Evolutionary conservation across 1,140 invertebrate species (phyloP), one percentile per base, ranked within the genome.

Genomic region (Solenopsis invicta): DNA sequence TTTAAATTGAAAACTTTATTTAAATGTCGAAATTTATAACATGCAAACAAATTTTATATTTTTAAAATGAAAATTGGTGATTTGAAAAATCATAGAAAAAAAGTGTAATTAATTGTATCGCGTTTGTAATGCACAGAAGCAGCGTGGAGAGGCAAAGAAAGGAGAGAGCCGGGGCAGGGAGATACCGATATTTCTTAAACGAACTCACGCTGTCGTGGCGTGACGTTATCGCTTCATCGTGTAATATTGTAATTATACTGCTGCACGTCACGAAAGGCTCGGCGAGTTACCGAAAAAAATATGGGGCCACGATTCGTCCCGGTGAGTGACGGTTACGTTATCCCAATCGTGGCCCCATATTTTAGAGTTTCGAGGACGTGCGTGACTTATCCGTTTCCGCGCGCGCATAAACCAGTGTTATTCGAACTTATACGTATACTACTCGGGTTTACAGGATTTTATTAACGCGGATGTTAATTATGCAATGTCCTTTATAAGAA

Each of bases 241-340:
- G 89, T 90, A 92, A 92, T 93, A 93, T 92, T 92, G 88, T 93
- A 93, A 93, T 93, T 93, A 93, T 93, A 93, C 88, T 92, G 91
- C 89, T 80, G 80, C 56, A 69, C 69, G 90, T 86, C 91, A 93
- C 90, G 92, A 90, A 86, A 88, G 81, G 56, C 81, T 62, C 24
- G 54, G 66, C 87, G 50, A 45, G 75, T 88, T 80, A 29, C 52
- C 54, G 61, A 84, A 84, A 89, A 88, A 87, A 87, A 75, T 54
- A 24, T 54, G n/a, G 13, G 45, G 72, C 88, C 88, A 87, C 88
- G 85, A 89, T 87, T 84, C 89, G 85, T 89, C 72, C 74, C 54
- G 85, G 77, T 87, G 88, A 89, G 81, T 89, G 88, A 89, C 76
- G 71, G 88, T 77, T 81, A 61, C 62, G 84, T 75, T 82, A 71